These are phyloP conservation scores for Ciconia boyciana DNA, from an alignment of 2,113 vertebrate genomes.

Conservation along the genomic window DNA sequence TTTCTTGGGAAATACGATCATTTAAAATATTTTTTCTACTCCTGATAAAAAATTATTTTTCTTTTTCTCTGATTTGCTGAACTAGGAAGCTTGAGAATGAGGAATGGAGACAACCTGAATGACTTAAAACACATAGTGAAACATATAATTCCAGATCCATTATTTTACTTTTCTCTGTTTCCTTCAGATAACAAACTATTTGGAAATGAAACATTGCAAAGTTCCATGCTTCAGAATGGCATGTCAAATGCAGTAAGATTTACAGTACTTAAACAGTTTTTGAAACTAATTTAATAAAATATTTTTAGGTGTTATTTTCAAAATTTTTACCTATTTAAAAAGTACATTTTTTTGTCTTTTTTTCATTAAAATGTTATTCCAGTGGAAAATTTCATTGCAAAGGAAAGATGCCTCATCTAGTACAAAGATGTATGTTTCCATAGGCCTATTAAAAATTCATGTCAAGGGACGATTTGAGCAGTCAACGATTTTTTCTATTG, in stretches of 20 bases:
- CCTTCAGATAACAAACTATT: neutral
- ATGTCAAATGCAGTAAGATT: neutral
- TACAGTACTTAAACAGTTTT: neutral
- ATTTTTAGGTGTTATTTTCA: neutral
- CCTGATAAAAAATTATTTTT: neutral
- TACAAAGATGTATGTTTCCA: neutral
- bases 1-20: neutral
- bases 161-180: neutral
- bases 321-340: neutral
- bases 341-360: accelerated
- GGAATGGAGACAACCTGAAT: neutral
- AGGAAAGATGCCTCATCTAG: neutral
- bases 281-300: neutral
- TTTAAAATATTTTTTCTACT: neutral
- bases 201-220: neutral
- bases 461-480: neutral
- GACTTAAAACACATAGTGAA: neutral
- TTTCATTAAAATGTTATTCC: neutral
- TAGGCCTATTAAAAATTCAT: neutral
- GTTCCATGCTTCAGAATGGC: neutral
- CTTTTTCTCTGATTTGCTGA: neutral
- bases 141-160: neutral
- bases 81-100: accelerated
- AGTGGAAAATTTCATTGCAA: neutral
- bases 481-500: neutral